Percentiles rank a stretch among this genome's conserved stretches.
These are phyloP conservation scores for Orbicella faveolata DNA, from an alignment of 64 coral and sea anemone genomes.

Conservation along the genomic window DNA sequence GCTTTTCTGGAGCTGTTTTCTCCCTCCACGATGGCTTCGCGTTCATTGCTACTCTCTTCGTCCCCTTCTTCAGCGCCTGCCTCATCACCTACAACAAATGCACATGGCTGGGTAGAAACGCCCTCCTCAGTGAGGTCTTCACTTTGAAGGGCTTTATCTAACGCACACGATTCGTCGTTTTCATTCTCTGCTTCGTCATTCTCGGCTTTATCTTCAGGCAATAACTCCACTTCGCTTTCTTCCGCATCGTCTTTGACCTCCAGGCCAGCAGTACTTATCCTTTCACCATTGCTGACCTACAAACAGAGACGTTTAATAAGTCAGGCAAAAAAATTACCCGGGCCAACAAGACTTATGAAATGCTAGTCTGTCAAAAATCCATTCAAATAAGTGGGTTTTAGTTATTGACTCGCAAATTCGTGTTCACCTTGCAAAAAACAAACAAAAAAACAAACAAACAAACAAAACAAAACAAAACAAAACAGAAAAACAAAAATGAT, in stretches of 20 bases:
- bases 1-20: background rate
- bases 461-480: no score
- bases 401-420: no score
- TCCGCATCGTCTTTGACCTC: background rate
- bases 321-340: no score
- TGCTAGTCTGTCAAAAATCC: no score
- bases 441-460: no score
- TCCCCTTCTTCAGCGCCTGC: background rate
- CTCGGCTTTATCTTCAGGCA: background rate
- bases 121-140: background rate
- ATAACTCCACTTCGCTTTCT: background rate
- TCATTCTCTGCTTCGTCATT: background rate
- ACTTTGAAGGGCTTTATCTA: background rate
- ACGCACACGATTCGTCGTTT: background rate
- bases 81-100: slow-evolving; percentile 12
- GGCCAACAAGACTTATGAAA: no score
- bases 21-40: background rate
- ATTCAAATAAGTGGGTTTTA: no score
- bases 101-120: background rate
- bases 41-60: background rate
- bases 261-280: background rate
- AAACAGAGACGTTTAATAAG: background rate
- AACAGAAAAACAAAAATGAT: no score
- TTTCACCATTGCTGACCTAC: background rate
- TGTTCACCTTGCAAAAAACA: no score